Evolutionary conservation across 2,113 vertebrate genomes (phyloP).

Genomic region (Hippocampus barbouri): DNA sequence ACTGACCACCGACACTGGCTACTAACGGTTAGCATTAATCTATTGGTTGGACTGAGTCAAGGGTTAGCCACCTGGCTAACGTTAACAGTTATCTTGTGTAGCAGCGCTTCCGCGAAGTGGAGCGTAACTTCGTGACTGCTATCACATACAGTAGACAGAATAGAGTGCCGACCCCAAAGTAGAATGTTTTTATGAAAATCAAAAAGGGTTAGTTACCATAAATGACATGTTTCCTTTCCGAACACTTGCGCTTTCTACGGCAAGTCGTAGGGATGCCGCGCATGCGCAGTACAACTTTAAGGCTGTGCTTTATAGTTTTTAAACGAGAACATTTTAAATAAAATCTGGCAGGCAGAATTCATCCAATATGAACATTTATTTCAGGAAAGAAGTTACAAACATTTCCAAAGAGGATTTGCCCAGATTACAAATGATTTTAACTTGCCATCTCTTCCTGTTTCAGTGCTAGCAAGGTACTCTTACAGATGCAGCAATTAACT

Average conservation of each 20-base stretch:
- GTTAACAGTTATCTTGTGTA: neutral
- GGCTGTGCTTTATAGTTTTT: neutral
- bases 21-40: too few relatives aligned
- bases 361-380: conserved; percentile 80
- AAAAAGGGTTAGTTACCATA: conserved; percentile 30
- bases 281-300: conserved; percentile 20
- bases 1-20: neutral
- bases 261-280: conserved; percentile 7
- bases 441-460: conserved; percentile 53
- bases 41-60: neutral
- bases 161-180: neutral
- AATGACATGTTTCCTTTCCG: conserved; percentile 40
- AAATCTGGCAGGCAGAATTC: conserved; percentile 37
- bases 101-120: neutral
- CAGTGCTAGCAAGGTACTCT: conserved; percentile 61
- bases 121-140: neutral
- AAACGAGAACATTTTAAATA: neutral
- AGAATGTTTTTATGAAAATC: too few relatives aligned
- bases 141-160: neutral
- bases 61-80: conserved; percentile 35
- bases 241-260: conserved; percentile 41
- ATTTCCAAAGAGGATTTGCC: conserved; percentile 73
- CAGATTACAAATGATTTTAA: conserved; percentile 65
- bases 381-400: conserved; percentile 79
- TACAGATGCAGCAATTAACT: neutral